A percentile compares a stretch with the other conserved stretches of the same genome.
phyloP scores from a whole-genome alignment of 2,797 vertebrate genomes.

The Galago senegalensis region DNA sequence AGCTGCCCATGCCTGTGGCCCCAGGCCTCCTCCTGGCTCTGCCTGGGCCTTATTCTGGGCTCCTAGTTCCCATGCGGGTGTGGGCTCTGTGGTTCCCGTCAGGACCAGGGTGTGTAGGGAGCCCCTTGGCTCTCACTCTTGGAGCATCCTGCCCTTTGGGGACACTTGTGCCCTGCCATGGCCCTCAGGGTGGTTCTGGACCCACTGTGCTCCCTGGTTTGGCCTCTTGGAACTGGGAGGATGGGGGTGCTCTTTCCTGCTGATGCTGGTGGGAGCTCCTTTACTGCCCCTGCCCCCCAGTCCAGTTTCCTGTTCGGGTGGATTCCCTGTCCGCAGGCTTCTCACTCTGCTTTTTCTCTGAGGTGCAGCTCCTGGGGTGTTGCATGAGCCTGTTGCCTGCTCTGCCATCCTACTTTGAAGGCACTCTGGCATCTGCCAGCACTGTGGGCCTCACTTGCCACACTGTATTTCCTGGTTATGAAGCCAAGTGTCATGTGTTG shows the following conservation, averaged over 20 bases:
- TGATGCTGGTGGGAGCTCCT: neutral
- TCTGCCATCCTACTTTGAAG: neutral
- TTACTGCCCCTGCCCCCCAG: neutral
- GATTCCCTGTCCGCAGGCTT: neutral
- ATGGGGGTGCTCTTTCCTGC: neutral
- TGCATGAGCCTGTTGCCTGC: neutral
- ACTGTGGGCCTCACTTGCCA: too few species aligned
- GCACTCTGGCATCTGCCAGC: neutral
- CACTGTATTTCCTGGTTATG: neutral
- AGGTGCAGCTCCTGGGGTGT: neutral
- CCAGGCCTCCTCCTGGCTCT: neutral
- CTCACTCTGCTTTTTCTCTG: neutral
- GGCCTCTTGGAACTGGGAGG: neutral
- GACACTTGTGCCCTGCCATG: neutral
- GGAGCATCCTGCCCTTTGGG: neutral
- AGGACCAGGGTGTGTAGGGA: neutral
- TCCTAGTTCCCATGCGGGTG: neutral
- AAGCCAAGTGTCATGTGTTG: neutral
- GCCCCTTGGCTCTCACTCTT: neutral
- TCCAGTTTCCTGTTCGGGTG: neutral
- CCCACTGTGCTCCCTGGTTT: neutral
- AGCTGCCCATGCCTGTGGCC: too few species aligned
- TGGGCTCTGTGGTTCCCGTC: neutral
- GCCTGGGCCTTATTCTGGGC: neutral
- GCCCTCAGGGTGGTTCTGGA: neutral